Evolutionary conservation across 2,888 invertebrate species (phyloP).

Genomic region (Lithophane semibrunnea): DNA sequence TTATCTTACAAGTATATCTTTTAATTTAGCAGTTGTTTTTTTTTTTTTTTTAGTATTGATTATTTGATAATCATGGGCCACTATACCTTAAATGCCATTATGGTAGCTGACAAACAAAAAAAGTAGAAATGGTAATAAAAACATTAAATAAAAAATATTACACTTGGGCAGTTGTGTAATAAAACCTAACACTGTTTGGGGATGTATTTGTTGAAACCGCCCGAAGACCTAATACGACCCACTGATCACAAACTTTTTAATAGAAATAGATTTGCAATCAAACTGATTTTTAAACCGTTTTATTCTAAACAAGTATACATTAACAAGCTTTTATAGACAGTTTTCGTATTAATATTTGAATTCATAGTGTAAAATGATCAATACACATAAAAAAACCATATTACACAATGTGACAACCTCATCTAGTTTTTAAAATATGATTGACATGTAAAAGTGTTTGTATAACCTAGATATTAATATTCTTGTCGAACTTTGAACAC

Average conservation of each 20-base stretch:
- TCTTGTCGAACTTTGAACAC: constrained; percentile 6
- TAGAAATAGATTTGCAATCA: constrained; percentile 9
- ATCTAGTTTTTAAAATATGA: no score
- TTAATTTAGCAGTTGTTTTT: neutral
- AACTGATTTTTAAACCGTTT: neutral
- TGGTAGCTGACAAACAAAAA: neutral
- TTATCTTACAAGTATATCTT: constrained; percentile 31
- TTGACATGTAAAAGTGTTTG: no score
- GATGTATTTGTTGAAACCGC: neutral
- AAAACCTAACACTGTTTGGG: neutral
- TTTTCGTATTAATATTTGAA: constrained; percentile 9
- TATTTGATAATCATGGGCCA: constrained; percentile 34
- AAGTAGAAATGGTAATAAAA: neutral
- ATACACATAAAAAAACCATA: neutral
- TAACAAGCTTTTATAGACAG: neutral
- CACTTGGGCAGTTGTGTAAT: no score
- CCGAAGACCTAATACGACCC: no score
- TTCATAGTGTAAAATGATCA: constrained; percentile 1
- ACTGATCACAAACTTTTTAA: no score
- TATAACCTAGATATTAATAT: neutral
- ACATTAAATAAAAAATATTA: neutral
- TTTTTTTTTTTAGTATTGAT: constrained; percentile 22
- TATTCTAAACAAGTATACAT: neutral
- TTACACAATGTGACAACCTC: neutral
- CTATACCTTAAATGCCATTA: neutral